phyloP scores from a whole-genome alignment of 2,797 vertebrate genomes.

The Xenentodon cancila region DNA sequence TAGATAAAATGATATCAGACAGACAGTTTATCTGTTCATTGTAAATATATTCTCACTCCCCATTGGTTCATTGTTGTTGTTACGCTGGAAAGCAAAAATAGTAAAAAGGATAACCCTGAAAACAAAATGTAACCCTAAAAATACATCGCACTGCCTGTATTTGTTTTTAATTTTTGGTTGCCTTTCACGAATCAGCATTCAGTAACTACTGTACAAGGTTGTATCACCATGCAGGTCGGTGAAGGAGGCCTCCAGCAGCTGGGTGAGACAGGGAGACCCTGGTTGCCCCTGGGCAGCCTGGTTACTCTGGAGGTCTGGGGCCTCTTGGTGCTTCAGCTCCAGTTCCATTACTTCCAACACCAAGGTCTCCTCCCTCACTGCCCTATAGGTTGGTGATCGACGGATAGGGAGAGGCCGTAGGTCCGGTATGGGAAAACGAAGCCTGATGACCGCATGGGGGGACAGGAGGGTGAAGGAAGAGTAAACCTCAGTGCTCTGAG shows the following conservation, averaged over 20 bases:
- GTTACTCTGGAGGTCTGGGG: constrained; percentile 77
- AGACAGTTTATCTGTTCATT: background rate
- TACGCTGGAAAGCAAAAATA: background rate
- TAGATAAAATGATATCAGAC: no score
- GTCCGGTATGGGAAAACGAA: constrained; percentile 91
- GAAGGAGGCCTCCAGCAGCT: constrained; percentile 87
- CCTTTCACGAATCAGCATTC: background rate
- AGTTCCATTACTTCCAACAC: constrained; percentile 86
- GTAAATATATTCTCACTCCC: background rate
- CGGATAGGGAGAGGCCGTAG: constrained; percentile 81
- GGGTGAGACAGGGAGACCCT: constrained; percentile 72
- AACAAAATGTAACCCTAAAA: no score
- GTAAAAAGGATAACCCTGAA: no score
- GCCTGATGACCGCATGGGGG: constrained; percentile 82
- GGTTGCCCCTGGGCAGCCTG: constrained; percentile 50
- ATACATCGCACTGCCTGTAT: no score
- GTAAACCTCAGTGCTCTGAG: constrained; percentile 72
- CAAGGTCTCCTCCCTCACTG: constrained; percentile 85
- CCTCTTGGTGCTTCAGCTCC: constrained; percentile 85
- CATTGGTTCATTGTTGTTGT: background rate
- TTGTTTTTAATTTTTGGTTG: no score
- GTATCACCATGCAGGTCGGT: constrained; percentile 86
- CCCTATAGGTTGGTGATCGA: constrained; percentile 78
- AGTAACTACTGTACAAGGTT: background rate
- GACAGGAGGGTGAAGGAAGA: constrained; percentile 84